Percentiles rank a stretch among this genome's conserved stretches.
These are phyloP conservation scores for Lampropteryx suffumata DNA, from an alignment of 2,888 invertebrate species.

Conservation along the genomic window DNA sequence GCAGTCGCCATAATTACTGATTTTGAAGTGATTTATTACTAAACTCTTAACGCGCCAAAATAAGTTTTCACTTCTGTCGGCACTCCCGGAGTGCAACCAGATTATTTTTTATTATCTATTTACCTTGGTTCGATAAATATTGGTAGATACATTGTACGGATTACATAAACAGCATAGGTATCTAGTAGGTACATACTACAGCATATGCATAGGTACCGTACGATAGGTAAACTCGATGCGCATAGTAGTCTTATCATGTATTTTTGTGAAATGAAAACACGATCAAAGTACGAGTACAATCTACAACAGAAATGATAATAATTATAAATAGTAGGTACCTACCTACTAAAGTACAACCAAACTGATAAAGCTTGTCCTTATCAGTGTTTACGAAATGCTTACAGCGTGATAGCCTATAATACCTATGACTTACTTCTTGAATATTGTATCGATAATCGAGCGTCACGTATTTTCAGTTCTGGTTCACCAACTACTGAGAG, in stretches of 20 bases:
- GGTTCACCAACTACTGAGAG: slow-evolving; percentile 35
- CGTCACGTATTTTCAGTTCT: slow-evolving; percentile 32
- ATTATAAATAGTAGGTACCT: neutral
- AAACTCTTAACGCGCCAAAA: too few species aligned
- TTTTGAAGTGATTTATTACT: too few species aligned
- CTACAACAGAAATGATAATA: slow-evolving; percentile 10
- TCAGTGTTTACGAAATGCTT: slow-evolving; percentile 28
- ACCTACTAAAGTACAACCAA: slow-evolving; percentile 5
- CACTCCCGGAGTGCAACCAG: too few species aligned
- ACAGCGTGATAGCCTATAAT: slow-evolving; percentile 23
- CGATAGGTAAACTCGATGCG: neutral
- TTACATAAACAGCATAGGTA: too few species aligned
- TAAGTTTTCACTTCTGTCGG: too few species aligned
- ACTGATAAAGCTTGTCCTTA: slow-evolving; percentile 7
- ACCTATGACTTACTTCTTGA: neutral
- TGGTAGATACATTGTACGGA: too few species aligned
- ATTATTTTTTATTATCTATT: too few species aligned
- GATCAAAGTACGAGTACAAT: slow-evolving; percentile 16
- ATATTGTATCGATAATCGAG: slow-evolving; percentile 9
- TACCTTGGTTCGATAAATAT: too few species aligned
- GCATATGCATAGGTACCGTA: too few species aligned
- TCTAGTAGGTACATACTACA: too few species aligned
- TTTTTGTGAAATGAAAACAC: slow-evolving; percentile 7
- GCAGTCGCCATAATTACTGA: too few species aligned
- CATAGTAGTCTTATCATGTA: slow-evolving; percentile 6